A percentile compares a stretch with the other conserved stretches of the same genome.
phyloP scores from a whole-genome alignment of 1,140 invertebrate species.

The Diploscapter pachys region DNA sequence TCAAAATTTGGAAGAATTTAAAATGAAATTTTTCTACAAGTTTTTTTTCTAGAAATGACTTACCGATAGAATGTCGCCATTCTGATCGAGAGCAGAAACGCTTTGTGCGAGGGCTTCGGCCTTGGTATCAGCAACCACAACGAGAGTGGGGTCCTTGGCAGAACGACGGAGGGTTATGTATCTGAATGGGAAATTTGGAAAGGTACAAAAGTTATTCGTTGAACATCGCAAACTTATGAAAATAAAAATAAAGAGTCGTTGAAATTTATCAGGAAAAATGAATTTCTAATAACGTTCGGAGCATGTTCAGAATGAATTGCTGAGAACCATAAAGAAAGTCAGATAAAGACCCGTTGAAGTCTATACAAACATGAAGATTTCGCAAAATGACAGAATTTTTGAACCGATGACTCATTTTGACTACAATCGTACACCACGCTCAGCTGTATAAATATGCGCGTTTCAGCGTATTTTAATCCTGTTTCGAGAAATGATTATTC shows the following conservation, averaged over 20 bases:
- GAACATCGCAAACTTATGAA: too few species aligned
- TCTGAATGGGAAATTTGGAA: constrained; percentile 12
- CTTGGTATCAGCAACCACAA: constrained; percentile 36
- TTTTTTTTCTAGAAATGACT: neutral
- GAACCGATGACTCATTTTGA: too few species aligned
- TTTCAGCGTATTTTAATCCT: too few species aligned
- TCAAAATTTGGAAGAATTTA: too few species aligned
- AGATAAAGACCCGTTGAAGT: constrained; percentile 1
- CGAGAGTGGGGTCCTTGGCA: constrained; percentile 22
- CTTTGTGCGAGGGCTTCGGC: constrained; percentile 41
- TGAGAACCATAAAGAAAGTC: constrained; percentile 6
- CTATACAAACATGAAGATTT: neutral
- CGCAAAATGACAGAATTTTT: too few species aligned
- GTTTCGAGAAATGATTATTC: too few species aligned
- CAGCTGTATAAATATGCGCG: too few species aligned
- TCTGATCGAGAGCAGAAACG: constrained; percentile 36
- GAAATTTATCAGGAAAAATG: neutral
- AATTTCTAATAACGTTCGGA: constrained; percentile 5
- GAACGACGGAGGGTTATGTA: constrained; percentile 42
- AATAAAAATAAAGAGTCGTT: neutral
- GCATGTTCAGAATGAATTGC: constrained; percentile 7
- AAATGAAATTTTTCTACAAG: neutral
- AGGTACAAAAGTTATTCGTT: neutral
- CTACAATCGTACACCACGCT: too few species aligned
- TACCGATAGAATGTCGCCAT: constrained; percentile 44